Evolutionary conservation across 2,888 invertebrate genomes (phyloP), one percentile per base, ranked within the genome.

Genomic region (Melinaea marsaeus): DNA sequence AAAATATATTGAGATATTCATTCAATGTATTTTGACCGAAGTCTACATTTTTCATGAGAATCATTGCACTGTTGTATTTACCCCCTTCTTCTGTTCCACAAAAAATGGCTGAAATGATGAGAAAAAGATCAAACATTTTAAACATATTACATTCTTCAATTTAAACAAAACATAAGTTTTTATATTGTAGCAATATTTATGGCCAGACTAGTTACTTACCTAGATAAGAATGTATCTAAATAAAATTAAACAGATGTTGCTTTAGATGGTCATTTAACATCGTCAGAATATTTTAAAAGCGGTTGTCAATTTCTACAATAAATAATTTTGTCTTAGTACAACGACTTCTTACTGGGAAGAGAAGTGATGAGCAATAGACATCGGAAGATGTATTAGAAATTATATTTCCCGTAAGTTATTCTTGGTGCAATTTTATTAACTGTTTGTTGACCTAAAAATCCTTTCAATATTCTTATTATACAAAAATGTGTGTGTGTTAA

Each of bases 321-420:
- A 67, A 58, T 69, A 68, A 65, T 74, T 79, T 73, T 72, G 76
- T 75, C 72, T 81, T 78, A 89, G 89, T 88, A 84, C 81, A 88
- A 85, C 85, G 89, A 90, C 76, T 88, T 84, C 76, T 83, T 88
- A 69, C 80, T 90, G 76, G 88, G 88, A 73, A 82, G 87, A 71
- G 85, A 88, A 76, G 72, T 81, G 66, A 76, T 83, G 78, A 83
- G 79, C 71, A 80, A 80, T 78, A 74, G 79, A 63, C 88, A 86
- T 75, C 90, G 84, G 79, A 87, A 85, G 81, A 83, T 86, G 65
- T 86, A 83, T 81, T 86, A 85, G 72, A 66, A 51, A 57, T 63
- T 67, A 69, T 60, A 64, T 65, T 61, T 68, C 66, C 79, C 67
- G 83, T 84, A 84, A 85, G 85, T 83, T 73, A 54, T 57, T 55